Evolutionary conservation across 2,113 vertebrate species (phyloP).

Genomic region (Lampris incognitus): DNA sequence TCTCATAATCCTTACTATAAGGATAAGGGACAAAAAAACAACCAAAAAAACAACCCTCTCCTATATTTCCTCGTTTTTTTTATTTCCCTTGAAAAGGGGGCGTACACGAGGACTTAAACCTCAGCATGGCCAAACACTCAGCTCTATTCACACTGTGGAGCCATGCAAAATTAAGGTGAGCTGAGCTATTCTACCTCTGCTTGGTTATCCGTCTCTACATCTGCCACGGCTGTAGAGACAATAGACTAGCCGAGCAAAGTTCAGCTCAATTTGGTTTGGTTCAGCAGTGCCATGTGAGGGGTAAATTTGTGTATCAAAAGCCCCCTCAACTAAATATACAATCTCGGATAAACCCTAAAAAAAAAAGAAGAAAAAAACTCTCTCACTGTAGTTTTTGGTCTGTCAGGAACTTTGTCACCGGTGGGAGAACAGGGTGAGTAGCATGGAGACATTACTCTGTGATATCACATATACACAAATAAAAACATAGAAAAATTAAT

Average conservation of each 20-base stretch:
- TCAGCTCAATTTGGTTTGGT: constrained; percentile 48
- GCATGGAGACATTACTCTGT: constrained; percentile 60
- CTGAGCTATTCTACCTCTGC: constrained; percentile 13
- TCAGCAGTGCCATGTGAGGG: constrained; percentile 16
- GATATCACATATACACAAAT: constrained; percentile 50
- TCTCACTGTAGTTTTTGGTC: constrained; percentile 19
- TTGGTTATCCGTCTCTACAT: constrained; percentile 1
- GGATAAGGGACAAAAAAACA: constrained; percentile 26
- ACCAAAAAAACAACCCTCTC: background rate
- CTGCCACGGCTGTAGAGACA: constrained; percentile 33
- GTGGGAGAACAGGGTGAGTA: constrained; percentile 11
- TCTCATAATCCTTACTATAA: constrained; percentile 34
- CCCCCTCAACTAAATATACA: constrained; percentile 12
- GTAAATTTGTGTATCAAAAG: constrained; percentile 10
- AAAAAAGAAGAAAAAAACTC: background rate
- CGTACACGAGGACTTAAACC: constrained; percentile 16
- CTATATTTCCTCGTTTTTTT: background rate
- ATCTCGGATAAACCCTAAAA: background rate
- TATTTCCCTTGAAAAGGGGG: constrained; percentile 1
- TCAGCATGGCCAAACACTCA: background rate
- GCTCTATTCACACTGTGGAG: constrained; percentile 44
- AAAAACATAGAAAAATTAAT: constrained; percentile 37
- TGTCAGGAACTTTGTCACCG: constrained; percentile 4
- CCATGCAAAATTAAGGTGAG: constrained; percentile 28
- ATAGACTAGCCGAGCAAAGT: constrained; percentile 26